Percentiles rank a stretch among this genome's conserved stretches.
Evolutionary conservation across 2,888 invertebrate species (phyloP).

Genomic region (Tenthredo mesomela): DNA sequence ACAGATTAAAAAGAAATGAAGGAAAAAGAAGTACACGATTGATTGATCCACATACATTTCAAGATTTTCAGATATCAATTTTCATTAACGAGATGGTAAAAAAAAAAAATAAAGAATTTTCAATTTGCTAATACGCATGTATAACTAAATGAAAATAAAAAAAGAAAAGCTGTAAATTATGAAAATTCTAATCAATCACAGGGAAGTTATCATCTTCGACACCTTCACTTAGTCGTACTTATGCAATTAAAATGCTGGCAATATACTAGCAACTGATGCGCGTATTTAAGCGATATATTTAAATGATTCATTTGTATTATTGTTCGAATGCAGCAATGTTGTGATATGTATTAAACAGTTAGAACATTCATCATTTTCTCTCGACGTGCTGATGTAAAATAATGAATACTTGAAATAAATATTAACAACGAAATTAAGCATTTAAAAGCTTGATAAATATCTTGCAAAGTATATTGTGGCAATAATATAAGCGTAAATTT

Average conservation of each 20-base stretch:
- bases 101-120: not conserved
- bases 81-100: not conserved
- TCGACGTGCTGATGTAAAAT: slow-evolving; percentile 1
- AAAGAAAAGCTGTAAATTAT: not conserved
- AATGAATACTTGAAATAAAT: not conserved
- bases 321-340: not conserved
- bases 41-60: slow-evolving; percentile 19
- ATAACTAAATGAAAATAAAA: not conserved
- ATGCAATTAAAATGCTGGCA: not conserved
- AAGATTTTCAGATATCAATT: slow-evolving; percentile 3
- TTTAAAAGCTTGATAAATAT: slow-evolving; percentile 24
- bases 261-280: not conserved
- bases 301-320: slow-evolving; percentile 12
- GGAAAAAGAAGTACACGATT: slow-evolving; percentile 36
- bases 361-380: not conserved
- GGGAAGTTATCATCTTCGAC: not conserved
- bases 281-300: not conserved
- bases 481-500: not conserved
- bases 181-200: not conserved
- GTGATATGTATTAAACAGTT: not conserved
- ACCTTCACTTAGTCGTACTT: not conserved
- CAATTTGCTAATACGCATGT: not conserved
- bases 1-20: slow-evolving; percentile 27
- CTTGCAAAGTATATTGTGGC: not conserved
- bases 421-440: not conserved